Base-by-base conservation (phyloP, 2,888 invertebrate species). In the Sinotaia quadrata region DNA sequence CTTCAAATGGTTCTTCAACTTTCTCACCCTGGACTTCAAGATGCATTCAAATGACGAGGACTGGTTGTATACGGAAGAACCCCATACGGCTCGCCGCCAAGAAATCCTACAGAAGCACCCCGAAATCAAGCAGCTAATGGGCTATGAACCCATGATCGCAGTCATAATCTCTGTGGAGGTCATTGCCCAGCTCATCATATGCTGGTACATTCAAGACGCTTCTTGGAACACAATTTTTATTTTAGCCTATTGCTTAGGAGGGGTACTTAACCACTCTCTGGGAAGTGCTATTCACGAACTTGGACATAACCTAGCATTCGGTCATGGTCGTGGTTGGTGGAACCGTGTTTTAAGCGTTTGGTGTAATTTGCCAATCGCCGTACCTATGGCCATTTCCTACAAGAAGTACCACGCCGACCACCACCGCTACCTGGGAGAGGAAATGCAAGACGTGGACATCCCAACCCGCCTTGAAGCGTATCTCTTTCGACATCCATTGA, bases 51-150 rank as follows among this genome's bases (percentile, higher is more conserved):
- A 4, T 29, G 83, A 82, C 12, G 84, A 87, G 41, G 85, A 98
- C 87, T 98, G 98, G 98, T 92, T 93, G 37, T 95, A 95, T 84
- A 94, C 95, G 0, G 98, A 98, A 85, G 98, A 99, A 87, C 98
- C 98, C 2, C 99, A 99, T 88, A 96, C 97, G 3, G 93, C 93
- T 71, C 92, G 98, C 68, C 91, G 99, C 72, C 95, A 95, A 90
- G 91, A 94, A 79, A 99, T 99, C 87, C 91, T 98, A 85, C 79
- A 70, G 86, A 82, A 33, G 77, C 81, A 88, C 70, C 88, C 88
- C 5, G 83, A 88, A 75, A 87, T 88, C 29, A 88, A 88, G 71
- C 80, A 83, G 47, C 79, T 88, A 18, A 88, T 88, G 87, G 87
- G 87, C 18, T 81, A 83, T 63, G 87, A 88, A 70, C 79, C 83